Base-by-base conservation (phyloP, 2,888 invertebrate genomes). In the Xestia ashworthii region DNA sequence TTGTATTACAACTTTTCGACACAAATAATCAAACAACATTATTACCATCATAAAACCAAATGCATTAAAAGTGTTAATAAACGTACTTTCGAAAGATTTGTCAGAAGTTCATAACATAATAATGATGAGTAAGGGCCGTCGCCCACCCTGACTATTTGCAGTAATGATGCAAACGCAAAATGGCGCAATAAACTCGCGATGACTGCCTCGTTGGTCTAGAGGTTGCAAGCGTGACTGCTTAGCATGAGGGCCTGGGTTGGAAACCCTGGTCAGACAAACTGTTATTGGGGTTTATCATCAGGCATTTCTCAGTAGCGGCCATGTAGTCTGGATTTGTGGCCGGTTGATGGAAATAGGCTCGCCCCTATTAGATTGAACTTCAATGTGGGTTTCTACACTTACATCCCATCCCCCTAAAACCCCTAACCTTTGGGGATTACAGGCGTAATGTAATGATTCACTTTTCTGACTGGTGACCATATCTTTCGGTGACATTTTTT, bases 81-180 rank as follows among this genome's bases (percentile, higher is more conserved):
- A 46, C 46, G 44, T 64, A 53, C 50, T 80, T 80, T 80, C 55
- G 32, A 64, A 73, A 62, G 0, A 48, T 41, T n/a, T 79, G 41
- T 66, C 44, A 50, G 48, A 65, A 48, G 62, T 62, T 41, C 58
- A n/a, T 60, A 58, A 38, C 25, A 58, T 19, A 19, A 38, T 53
- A 9, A 1, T 62, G 19, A 38, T 1, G 19, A 32, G 62, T 62
- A 38, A 62, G 11, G 62, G 19, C 9, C 38, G 19, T 62, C 38
- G 38, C 19, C 5, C 19, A 62, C 32, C 19, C 32, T 16, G 19
- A 60, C 60, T 16, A 4, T 32, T 32, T 32, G 60, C 25, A 58
- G 14, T 25, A 6, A 6, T 25, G 14, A 12, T 58, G 12, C n/a
- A 58, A 25, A 25, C 55, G 5, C 25, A 25, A 58, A n/a, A n/a